Conservation (phyloP, 92 coral and sea anemone species). For the Epizoanthus ramosus region DNA sequence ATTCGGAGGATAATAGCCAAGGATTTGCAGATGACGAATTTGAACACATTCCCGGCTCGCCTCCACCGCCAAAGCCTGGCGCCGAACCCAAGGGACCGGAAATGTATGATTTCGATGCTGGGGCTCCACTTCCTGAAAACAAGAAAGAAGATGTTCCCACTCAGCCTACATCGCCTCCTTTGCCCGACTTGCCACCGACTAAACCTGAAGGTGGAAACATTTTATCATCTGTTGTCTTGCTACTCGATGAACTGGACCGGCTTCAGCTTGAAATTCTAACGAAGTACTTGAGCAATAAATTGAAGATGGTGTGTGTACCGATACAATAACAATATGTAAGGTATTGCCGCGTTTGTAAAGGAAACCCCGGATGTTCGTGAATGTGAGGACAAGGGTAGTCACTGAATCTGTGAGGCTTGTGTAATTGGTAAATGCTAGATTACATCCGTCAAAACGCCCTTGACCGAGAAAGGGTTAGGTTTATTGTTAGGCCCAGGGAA, state of each 20-base stretch:
- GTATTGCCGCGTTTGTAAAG: background rate
- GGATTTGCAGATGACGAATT: background rate
- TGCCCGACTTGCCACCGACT: conserved; percentile 24
- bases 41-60: conserved; percentile 17
- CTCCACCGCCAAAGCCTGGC: conserved; percentile 11
- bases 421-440: no score
- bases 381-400: no score
- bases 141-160: background rate
- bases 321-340: background rate
- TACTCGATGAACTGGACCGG: conserved; percentile 89
- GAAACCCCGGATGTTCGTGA: no score
- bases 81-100: conserved; percentile 37
- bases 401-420: no score
- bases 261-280: conserved; percentile 86
- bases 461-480: no score
- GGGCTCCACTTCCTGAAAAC: conserved; percentile 36
- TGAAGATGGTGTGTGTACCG: conserved; percentile 86
- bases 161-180: conserved; percentile 17
- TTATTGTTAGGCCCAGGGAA: no score
- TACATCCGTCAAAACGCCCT: no score
- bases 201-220: conserved; percentile 69
- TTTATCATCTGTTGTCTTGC: conserved; percentile 76
- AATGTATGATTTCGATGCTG: background rate
- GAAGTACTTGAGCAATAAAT: conserved; percentile 69
- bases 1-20: background rate